phyloP scores from a whole-genome alignment of 2,888 invertebrate genomes.

The Gryllus longicercus region DNA sequence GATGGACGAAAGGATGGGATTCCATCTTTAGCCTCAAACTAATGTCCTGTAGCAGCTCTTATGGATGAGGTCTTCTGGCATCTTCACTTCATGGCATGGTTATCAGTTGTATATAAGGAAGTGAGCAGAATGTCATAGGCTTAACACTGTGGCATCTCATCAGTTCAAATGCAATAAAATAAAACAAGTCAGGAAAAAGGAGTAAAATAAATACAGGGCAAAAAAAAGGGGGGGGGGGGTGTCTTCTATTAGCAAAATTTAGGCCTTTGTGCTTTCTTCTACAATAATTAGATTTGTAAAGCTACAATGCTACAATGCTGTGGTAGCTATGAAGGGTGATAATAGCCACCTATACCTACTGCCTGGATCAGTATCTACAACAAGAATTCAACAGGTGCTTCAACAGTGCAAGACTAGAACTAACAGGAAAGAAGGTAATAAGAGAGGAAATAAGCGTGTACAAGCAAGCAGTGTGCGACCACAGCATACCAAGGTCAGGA shows the following conservation, averaged over 20 bases:
- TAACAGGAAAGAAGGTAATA: background rate
- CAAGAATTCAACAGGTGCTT: too few species aligned
- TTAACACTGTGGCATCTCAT: background rate
- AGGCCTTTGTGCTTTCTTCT: too few species aligned
- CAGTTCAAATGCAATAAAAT: background rate
- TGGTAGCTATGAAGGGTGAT: too few species aligned
- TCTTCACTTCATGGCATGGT: conserved; percentile 8
- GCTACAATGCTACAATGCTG: too few species aligned
- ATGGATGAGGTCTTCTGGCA: background rate
- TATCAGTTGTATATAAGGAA: background rate
- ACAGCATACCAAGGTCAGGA: too few species aligned
- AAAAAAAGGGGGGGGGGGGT: too few species aligned
- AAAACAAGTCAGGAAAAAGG: background rate
- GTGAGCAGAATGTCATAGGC: conserved; percentile 1
- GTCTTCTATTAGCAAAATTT: too few species aligned
- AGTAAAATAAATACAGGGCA: too few species aligned
- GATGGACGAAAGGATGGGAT: conserved; percentile 4
- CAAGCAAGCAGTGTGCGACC: background rate
- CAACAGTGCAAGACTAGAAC: too few species aligned
- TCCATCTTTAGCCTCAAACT: conserved; percentile 11
- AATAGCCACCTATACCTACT: too few species aligned
- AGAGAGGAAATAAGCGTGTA: background rate
- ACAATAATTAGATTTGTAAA: too few species aligned
- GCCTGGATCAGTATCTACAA: too few species aligned
- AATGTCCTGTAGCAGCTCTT: background rate